Conservation (phyloP, 2,113 vertebrate genomes). For the Scomber scombrus region DNA sequence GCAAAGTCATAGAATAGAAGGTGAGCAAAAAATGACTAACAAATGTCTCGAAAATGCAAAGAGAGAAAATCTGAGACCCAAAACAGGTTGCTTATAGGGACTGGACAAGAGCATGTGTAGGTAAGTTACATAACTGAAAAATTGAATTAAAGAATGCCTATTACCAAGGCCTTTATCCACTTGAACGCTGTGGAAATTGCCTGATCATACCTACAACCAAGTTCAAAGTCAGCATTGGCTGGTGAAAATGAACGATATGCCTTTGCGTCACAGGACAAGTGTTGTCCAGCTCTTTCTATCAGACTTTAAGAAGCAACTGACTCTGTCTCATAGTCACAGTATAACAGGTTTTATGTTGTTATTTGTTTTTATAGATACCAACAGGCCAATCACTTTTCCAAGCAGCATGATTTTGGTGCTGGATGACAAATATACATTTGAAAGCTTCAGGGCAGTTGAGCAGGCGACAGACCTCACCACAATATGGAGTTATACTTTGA, state of each 20-base stretch:
- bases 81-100: background rate
- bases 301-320: slow-evolving; percentile 6
- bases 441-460: slow-evolving; percentile 36
- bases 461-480: slow-evolving; percentile 9
- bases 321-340: slow-evolving; percentile 9
- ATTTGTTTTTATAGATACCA: slow-evolving; percentile 20
- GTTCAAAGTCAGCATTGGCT: slow-evolving; percentile 26
- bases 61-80: background rate
- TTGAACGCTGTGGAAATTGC: slow-evolving; percentile 16
- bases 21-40: background rate
- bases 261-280: slow-evolving; percentile 12
- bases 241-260: background rate
- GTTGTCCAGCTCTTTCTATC: background rate
- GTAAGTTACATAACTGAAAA: background rate
- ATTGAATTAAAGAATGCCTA: background rate
- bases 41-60: background rate
- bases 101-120: background rate
- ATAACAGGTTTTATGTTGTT: background rate
- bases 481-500: slow-evolving; percentile 53
- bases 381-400: slow-evolving; percentile 9
- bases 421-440: slow-evolving; percentile 28
- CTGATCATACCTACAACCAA: slow-evolving; percentile 14
- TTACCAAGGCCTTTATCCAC: background rate
- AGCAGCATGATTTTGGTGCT: background rate
- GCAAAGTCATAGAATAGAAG: background rate